Evolutionary conservation across 2,888 invertebrate species (phyloP), one percentile per base, ranked within the genome.

Genomic region (Beris morrisii): DNA sequence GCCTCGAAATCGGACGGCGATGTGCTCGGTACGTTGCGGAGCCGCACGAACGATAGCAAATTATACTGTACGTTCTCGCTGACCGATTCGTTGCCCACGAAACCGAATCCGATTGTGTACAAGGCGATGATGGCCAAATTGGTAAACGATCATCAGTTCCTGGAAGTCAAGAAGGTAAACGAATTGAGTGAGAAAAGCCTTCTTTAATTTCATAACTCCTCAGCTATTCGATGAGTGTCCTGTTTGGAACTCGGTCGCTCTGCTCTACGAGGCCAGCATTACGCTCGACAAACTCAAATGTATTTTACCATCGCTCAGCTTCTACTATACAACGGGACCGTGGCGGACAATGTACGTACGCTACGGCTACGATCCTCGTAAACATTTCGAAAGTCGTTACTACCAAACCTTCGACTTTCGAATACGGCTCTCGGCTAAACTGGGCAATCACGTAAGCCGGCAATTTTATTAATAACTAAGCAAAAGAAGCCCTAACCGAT

Each of bases 271-370:
- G 54, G 87, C 89, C 0, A 86, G 87, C 61, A 81, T 89, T 50
- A 81, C 84, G 0, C 75, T 79, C 1, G 85, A 86, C 12, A 86
- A 87, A 63, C 74, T 94, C 0, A 95, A 91, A 79, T 84, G 87
- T 66, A 84, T 96, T 12, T 82, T 97, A 67, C 95, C 97, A 0
- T 86, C 89, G 31, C 81, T 93, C 4, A 93, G 94, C 0, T 92
- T 93, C 77, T 93, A 94, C 77, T 93, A 91, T 79, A 84, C 86
- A 64, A 90, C 88, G 69, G 98, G 99, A 0, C 98, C 97, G 0
- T 99, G 97, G 95, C 85, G 95, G 70, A 86, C 89, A 63, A 85
- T 93, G 77, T 99, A 97, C 93, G 89, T 94, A 1, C 87, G 85
- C 73, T 89, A 90, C 74, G 97, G 97, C 0, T 97, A 93, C 76